Evolutionary conservation across 2,797 vertebrate genomes (phyloP).

Genomic region (Xyrichtys novacula): DNA sequence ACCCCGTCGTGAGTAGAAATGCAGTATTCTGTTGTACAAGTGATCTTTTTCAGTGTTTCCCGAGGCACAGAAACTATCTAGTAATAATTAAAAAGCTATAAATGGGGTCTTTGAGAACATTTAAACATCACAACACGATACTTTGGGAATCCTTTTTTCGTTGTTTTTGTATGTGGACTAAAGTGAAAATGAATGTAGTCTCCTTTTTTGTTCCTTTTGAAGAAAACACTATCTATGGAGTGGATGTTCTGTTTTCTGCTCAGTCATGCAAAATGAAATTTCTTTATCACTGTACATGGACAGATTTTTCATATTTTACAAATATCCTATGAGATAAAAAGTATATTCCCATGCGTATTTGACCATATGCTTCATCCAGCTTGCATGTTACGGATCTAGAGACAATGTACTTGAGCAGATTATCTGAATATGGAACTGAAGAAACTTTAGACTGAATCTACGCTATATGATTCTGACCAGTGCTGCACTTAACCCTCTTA

Average conservation of each 20-base stretch:
- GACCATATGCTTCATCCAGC: constrained; percentile 89
- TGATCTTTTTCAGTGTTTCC: constrained; percentile 90
- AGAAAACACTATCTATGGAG: constrained; percentile 88
- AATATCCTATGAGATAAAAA: constrained; percentile 88
- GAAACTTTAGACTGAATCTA: constrained; percentile 84
- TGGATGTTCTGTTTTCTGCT: constrained; percentile 79
- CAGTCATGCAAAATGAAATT: constrained; percentile 86
- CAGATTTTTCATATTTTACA: constrained; percentile 88
- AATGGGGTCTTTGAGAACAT: constrained; percentile 88
- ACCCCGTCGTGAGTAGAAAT: constrained; percentile 91
- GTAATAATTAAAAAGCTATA: constrained; percentile 77
- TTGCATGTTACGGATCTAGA: constrained; percentile 92
- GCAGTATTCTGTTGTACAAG: constrained; percentile 93
- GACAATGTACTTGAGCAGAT: constrained; percentile 89
- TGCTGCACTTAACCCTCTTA: constrained; percentile 91
- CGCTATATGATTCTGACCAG: constrained; percentile 88
- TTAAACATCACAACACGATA: constrained; percentile 85
- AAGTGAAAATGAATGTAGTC: constrained; percentile 93
- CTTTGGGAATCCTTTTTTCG: constrained; percentile 80
- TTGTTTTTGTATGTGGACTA: constrained; percentile 87
- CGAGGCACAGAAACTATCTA: constrained; percentile 83
- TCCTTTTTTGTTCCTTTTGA: constrained; percentile 75
- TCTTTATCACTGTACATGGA: constrained; percentile 86
- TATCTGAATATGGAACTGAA: constrained; percentile 84
- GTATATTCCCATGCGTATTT: constrained; percentile 91